These are phyloP conservation scores for Drosophila pallidifrons DNA, from an alignment of 1,140 invertebrate genomes.

Conservation along the genomic window DNA sequence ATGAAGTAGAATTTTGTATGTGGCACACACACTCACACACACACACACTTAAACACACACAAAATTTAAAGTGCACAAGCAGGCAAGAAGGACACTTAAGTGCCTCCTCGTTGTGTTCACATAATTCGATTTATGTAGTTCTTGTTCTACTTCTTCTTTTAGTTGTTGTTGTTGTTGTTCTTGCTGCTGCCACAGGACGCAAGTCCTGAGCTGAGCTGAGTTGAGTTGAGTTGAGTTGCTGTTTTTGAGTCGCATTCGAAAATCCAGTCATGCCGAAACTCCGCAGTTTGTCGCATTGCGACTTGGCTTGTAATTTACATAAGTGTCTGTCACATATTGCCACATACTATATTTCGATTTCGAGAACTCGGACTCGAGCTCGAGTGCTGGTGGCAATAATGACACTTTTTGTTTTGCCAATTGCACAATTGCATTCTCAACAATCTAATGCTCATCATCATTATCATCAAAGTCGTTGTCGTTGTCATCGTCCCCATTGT, in stretches of 20 bases:
- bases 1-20: constrained; percentile 79
- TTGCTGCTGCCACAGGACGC: constrained; percentile 1
- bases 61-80: constrained; percentile 53
- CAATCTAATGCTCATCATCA: constrained; percentile 16
- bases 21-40: constrained; percentile 44
- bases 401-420: constrained; percentile 54
- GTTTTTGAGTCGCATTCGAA: constrained; percentile 14
- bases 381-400: constrained; percentile 50
- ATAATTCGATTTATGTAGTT: constrained; percentile 78
- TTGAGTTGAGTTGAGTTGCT: not conserved
- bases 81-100: constrained; percentile 70
- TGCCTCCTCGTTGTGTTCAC: constrained; percentile 68
- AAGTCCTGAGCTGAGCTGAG: constrained; percentile 3
- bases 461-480: constrained; percentile 16
- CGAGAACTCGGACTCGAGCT: constrained; percentile 24
- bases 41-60: not conserved
- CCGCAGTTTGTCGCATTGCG: constrained; percentile 42
- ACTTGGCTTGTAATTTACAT: constrained; percentile 54
- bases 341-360: constrained; percentile 34
- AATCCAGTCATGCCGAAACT: constrained; percentile 28
- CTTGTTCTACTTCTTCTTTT: constrained; percentile 20
- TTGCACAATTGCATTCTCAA: constrained; percentile 19
- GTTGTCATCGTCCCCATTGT: not conserved
- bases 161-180: constrained; percentile 6
- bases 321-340: constrained; percentile 42